Evolutionary conservation across 2,888 invertebrate species (phyloP), one percentile per base, ranked within the genome.

Genomic region (Merodon equestris): DNA sequence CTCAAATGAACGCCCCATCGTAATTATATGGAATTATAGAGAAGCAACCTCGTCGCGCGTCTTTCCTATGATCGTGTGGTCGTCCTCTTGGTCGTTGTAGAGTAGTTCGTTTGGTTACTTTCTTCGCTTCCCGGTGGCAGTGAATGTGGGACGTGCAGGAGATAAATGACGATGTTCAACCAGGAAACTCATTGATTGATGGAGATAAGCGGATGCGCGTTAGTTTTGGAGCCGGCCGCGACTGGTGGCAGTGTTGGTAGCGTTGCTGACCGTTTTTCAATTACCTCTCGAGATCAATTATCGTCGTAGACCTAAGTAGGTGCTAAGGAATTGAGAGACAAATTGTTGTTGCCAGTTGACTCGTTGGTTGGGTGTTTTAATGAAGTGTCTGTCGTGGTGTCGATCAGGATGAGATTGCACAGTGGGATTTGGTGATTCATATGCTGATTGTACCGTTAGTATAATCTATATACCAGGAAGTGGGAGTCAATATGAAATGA

Each of bases 141-240:
- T 74, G 74, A 70, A 74, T 79, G 74, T 74, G 74, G 74, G 74
- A 64, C 70, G 79, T 45, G 40, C 63, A 58, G 38, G 79, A 79
- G 79, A 79, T 79, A 79, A 79, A 79, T 79, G 79, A 70, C 79
- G 79, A 79, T 79, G 79, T 79, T 74, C 79, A 79, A 79, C 79
- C 79, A 79, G 79, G 79, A 79, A 79, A 79, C 58, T 60, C 79
- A 79, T 74, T 74, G 79, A 79, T 79, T 70, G 79, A 79, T 79
- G 74, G 68, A 79, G 79, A 74, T 79, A 64, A 79, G 74, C 45
- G 74, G 64, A 79, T 60, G 68, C 68, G 54, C 54, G 79, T 79
- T 71, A 14, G 40, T 53, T 57, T 64, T 63, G 67, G 57, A 68
- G 61, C 68, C 56, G 44, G 67, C 38, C n/a, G n/a, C n/a, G n/a